phyloP scores from a whole-genome alignment of 2,888 invertebrate species.

The Sesia bembeciformis region DNA sequence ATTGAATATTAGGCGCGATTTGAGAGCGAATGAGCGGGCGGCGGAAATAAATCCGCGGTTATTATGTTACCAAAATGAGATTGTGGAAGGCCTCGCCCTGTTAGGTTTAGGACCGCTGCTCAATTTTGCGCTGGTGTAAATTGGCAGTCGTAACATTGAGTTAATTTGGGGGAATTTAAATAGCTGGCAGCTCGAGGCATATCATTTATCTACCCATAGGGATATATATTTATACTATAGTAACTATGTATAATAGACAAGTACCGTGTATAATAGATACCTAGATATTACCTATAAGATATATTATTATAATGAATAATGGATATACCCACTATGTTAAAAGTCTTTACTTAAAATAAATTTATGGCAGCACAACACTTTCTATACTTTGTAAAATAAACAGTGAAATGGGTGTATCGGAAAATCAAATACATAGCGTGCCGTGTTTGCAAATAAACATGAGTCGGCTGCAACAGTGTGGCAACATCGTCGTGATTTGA shows the following conservation, averaged over 20 bases:
- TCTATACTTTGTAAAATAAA: constrained; percentile 43
- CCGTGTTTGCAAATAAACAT: constrained; percentile 56
- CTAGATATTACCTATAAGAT: too few species aligned
- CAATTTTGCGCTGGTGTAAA: constrained; percentile 61
- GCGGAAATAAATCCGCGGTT: constrained; percentile 69
- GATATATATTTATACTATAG: too few species aligned
- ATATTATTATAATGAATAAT: too few species aligned
- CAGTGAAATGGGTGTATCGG: constrained; percentile 40
- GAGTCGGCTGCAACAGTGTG: constrained; percentile 50
- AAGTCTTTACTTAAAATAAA: too few species aligned
- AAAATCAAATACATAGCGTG: constrained; percentile 45
- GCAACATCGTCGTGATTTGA: constrained; percentile 51
- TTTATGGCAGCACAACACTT: neutral
- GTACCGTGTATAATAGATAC: too few species aligned
- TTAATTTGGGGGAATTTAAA: too few species aligned
- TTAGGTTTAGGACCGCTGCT: constrained; percentile 52
- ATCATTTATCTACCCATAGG: too few species aligned
- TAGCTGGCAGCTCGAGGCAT: too few species aligned
- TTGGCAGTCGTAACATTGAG: constrained; percentile 36
- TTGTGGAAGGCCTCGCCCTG: constrained; percentile 57
- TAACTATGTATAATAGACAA: too few species aligned
- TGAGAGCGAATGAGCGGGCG: constrained; percentile 68
- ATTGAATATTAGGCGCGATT: constrained; percentile 74
- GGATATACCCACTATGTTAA: too few species aligned
- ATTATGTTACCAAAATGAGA: constrained; percentile 71